phyloP scores from a whole-genome alignment of 1,140 invertebrate genomes.

The Harpegnathos saltator region DNA sequence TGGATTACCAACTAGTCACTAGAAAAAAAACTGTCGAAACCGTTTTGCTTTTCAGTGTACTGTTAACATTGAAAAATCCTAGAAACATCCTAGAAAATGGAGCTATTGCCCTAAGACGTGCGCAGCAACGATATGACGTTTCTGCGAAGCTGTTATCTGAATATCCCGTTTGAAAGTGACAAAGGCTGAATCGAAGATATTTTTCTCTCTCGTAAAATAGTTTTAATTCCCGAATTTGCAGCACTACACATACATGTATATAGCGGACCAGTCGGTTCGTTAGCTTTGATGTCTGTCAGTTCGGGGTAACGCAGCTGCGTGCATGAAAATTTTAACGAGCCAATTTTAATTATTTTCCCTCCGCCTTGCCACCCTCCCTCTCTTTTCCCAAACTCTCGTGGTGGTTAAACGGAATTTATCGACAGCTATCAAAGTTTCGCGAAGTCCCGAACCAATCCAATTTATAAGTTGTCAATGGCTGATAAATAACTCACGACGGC shows the following conservation, averaged over 20 bases:
- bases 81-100: too few species aligned
- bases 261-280: slow-evolving; percentile 10
- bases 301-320: slow-evolving; percentile 30
- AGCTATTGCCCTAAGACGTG: too few species aligned
- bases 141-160: background rate
- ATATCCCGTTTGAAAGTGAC: slow-evolving; percentile 14
- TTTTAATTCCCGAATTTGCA: slow-evolving; percentile 32
- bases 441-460: slow-evolving; percentile 54
- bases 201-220: slow-evolving; percentile 16
- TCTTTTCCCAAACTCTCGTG: slow-evolving; percentile 16
- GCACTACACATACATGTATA: background rate
- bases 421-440: slow-evolving; percentile 54
- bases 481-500: slow-evolving; percentile 57
- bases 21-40: too few species aligned
- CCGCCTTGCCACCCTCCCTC: background rate
- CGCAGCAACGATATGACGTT: background rate
- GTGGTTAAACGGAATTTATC: slow-evolving; percentile 57
- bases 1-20: too few species aligned
- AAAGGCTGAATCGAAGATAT: slow-evolving; percentile 5
- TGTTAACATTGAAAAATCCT: too few species aligned
- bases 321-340: slow-evolving; percentile 58
- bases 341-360: slow-evolving; percentile 57
- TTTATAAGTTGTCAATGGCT: slow-evolving; percentile 59
- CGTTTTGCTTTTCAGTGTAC: too few species aligned
- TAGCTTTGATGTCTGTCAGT: slow-evolving; percentile 37